Base-by-base conservation (phyloP, 2,797 vertebrate species). In the Oreonectes daqikongensis region DNA sequence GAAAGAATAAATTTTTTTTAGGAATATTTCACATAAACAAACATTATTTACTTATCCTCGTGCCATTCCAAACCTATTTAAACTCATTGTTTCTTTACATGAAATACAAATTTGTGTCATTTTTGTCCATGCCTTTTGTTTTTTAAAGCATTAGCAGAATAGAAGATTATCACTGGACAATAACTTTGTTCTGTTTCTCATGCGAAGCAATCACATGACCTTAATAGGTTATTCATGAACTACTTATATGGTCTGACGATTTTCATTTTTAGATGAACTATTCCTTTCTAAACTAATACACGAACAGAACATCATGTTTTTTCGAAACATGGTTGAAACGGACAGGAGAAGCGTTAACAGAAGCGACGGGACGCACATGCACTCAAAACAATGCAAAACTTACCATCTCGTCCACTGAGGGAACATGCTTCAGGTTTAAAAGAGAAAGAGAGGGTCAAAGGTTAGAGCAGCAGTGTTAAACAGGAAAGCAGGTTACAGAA, bases 321-420 rank as follows among this genome's bases (percentile, higher is more conserved):
- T 7, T 14, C 44, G 55, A 75, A 5, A 10, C 26, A 46, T 26
- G 32, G 26, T 48, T 59, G 12, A 68, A 60, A 46, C 3, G 60
- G 38, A 81, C 35, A 64, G 28, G 32, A 46, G 20, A 22, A 55
- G 40, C 73, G 22, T 59, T 44, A 32, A 74, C 69, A 35, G 50
- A 24, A 55, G 28, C 10, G 48, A 78, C 35, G 17, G n/a, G 44
- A 46, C 17, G 67, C 78, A 86, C 81, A 75, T 68, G 81, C 79
- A 85, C 44, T 79, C 78, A 87, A 81, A 61, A 76, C 77, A 30
- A 89, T 68, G 55, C 35, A 3, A 57, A 76, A 97, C 97, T 98
- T 94, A 99, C 97, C 96, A 96, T 92, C 48, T 95, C 92, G 72
- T 96, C 95, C 93, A 97, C 79, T 89, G 94, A 92, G 86, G 93